Base-by-base conservation (phyloP, 2,113 vertebrate species). In the Grus americana region DNA sequence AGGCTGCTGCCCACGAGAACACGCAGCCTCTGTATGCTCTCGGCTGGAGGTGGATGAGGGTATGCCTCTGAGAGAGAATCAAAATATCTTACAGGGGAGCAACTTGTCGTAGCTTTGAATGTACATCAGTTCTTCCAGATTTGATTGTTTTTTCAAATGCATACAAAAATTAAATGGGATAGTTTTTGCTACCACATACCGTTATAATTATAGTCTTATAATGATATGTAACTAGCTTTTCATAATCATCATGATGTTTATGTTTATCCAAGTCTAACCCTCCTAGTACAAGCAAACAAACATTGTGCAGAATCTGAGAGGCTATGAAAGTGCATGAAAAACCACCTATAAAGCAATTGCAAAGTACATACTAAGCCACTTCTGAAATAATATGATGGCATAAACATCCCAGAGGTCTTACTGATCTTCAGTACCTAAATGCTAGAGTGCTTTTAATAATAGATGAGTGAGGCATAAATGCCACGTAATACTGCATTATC, bases 391-490 rank as follows among this genome's bases (percentile, higher is more conserved):
- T 90, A 94, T 36, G 91, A 85, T 40, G 40, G 63, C 58, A 91
- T 96, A 97, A 97, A 95, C 76, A 71, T 96, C 90, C 88, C 75
- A 91, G 71, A 91, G 81, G 49, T 76, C 76, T 91, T 96, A 97
- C 65, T 96, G 92, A 97, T 97, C 90, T 93, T 93, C 96, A 91
- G 76, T 95, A 94, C 92, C 89, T 95, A 95, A 95, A 78, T 88
- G 88, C 84, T 96, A 74, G 88, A 86, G 91, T 90, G 95, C 93
- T 97, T 97, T 98, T 96, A 97, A 97, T 98, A 97, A 98, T 97
- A 96, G 88, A 98, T 98, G 97, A 97, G 76, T 85, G 78, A 92
- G 89, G 78, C 79, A 93, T 97, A 97, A 98, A 97, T 95, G 96
- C 94, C 95, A 96, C 1, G 3, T 93, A 79, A 42, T 40, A 88